Evolutionary conservation across 2,888 invertebrate species (phyloP).

Genomic region (Raillietiella orientalis): DNA sequence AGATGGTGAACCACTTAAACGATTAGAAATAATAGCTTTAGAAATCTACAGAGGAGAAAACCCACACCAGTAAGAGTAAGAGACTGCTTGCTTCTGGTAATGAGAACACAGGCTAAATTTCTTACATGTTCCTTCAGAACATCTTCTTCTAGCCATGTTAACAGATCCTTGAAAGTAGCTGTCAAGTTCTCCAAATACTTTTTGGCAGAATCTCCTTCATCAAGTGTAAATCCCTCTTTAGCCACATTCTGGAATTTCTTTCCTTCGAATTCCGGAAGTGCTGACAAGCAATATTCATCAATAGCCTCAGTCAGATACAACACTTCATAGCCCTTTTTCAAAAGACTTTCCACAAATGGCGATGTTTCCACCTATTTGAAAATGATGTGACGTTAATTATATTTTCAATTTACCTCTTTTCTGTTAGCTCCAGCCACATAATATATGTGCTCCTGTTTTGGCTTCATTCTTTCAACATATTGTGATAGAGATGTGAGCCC

Average conservation of each 20-base stretch:
- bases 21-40: constrained; percentile 21
- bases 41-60: too few relatives aligned
- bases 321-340: constrained; percentile 80
- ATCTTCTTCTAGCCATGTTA: constrained; percentile 54
- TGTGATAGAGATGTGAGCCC: constrained; percentile 40
- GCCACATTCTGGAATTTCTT: constrained; percentile 99
- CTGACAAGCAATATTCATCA: constrained; percentile 87
- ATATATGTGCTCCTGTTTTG: constrained; percentile 73
- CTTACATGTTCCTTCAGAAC: constrained; percentile 38
- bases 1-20: constrained; percentile 21
- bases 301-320: constrained; percentile 80
- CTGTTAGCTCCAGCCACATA: constrained; percentile 72
- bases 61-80: too few relatives aligned
- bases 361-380: constrained; percentile 31
- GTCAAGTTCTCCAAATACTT: constrained; percentile 41
- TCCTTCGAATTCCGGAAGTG: constrained; percentile 88
- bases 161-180: constrained; percentile 51
- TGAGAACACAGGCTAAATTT: constrained; percentile 1
- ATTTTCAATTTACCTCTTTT: constrained; percentile 22
- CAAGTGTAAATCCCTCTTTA: constrained; percentile 72
- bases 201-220: constrained; percentile 22
- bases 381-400: not conserved
- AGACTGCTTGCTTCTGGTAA: too few relatives aligned
- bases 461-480: constrained; percentile 81
- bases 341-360: constrained; percentile 78